phyloP scores from a whole-genome alignment of 2,888 invertebrate species.

The Rambutsinella grinnellia region DNA sequence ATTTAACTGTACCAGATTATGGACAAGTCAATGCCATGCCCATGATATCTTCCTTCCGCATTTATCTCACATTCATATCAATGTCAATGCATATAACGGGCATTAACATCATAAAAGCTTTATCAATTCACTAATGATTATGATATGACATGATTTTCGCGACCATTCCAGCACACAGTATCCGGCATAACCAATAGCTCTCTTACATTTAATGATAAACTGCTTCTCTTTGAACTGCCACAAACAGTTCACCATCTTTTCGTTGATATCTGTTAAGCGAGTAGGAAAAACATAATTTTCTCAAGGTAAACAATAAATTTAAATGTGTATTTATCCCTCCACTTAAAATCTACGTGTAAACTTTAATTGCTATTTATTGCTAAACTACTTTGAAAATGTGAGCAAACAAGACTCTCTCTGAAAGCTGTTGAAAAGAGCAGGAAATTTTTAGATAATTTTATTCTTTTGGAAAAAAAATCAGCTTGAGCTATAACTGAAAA shows the following conservation, averaged over 20 bases:
- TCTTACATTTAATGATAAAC: too few relatives aligned
- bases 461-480: background rate
- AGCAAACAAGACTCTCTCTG: background rate
- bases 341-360: background rate
- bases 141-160: background rate
- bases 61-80: background rate
- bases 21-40: background rate
- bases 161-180: background rate
- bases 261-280: background rate
- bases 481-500: background rate
- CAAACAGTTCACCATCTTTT: background rate
- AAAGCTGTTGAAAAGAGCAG: slow-evolving; percentile 5
- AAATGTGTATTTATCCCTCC: background rate
- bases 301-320: background rate
- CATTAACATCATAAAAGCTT: too few relatives aligned
- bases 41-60: background rate
- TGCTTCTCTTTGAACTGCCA: background rate
- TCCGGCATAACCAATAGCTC: too few relatives aligned
- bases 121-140: background rate
- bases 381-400: too few relatives aligned
- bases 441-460: slow-evolving; percentile 15
- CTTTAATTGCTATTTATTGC: too few relatives aligned
- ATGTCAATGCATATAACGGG: background rate
- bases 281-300: background rate
- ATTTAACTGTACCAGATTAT: too few relatives aligned